Percentiles rank a stretch among this genome's conserved stretches.
phyloP scores from a whole-genome alignment of 1,140 invertebrate species.

The Nomia melanderi region DNA sequence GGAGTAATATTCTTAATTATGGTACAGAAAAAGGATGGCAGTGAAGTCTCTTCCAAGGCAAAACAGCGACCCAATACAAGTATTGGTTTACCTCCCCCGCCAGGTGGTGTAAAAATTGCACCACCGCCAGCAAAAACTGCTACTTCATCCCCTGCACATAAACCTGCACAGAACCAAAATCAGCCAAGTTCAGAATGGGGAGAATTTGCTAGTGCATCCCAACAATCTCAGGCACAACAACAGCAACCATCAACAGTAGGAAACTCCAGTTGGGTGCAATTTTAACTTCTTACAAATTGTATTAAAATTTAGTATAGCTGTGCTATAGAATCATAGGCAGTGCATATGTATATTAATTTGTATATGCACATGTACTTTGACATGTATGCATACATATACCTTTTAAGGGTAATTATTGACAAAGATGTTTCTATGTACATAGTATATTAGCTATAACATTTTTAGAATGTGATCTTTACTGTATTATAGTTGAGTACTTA shows the following conservation, averaged over 20 bases:
- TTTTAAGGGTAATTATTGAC: slow-evolving; percentile 48
- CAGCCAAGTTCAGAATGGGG: slow-evolving; percentile 86
- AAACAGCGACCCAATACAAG: slow-evolving; percentile 83
- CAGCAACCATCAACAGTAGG: slow-evolving; percentile 77
- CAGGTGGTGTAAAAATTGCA: slow-evolving; percentile 86
- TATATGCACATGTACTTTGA: slow-evolving; percentile 32
- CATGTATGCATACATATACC: slow-evolving; percentile 31
- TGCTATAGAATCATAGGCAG: slow-evolving; percentile 65
- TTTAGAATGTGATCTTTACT: slow-evolving; percentile 29
- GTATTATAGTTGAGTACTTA: slow-evolving; percentile 22
- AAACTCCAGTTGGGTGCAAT: slow-evolving; percentile 88
- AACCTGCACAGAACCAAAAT: slow-evolving; percentile 81
- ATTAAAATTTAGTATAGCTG: slow-evolving; percentile 64
- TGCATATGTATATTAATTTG: slow-evolving; percentile 58
- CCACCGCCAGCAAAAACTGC: slow-evolving; percentile 85
- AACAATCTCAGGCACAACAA: slow-evolving; percentile 77
- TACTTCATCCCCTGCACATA: slow-evolving; percentile 87
- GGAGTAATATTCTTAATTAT: slow-evolving; percentile 55
- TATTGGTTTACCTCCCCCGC: slow-evolving; percentile 91
- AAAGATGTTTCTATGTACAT: slow-evolving; percentile 54
- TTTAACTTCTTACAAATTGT: slow-evolving; percentile 80
- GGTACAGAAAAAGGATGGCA: slow-evolving; percentile 92
- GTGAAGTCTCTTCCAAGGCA: slow-evolving; percentile 84
- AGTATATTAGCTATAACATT: slow-evolving; percentile 5
- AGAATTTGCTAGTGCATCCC: slow-evolving; percentile 86